Conservation (phyloP, 1,140 invertebrate genomes). For the Venustaconcha ellipsiformis region DNA sequence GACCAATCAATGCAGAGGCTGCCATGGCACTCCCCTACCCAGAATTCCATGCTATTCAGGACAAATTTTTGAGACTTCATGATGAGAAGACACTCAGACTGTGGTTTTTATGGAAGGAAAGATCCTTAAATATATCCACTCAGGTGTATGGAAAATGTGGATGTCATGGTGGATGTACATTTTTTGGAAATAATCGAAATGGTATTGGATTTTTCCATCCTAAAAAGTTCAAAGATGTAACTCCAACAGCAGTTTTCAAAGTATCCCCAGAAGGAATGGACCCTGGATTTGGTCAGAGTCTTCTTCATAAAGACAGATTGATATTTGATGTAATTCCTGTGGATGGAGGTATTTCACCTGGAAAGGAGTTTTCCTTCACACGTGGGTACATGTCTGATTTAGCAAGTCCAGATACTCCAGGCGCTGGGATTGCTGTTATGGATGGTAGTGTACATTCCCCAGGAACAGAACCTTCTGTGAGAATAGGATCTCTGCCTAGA, state of each 20-base stretch:
- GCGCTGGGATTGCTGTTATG: slow-evolving; percentile 41
- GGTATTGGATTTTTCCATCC: slow-evolving; percentile 90
- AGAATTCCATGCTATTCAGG: slow-evolving; percentile 65
- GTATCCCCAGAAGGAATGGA: slow-evolving; percentile 73
- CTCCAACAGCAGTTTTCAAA: slow-evolving; percentile 51
- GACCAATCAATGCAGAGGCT: slow-evolving; percentile 93
- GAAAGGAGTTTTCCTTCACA: slow-evolving; percentile 57
- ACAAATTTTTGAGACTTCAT: slow-evolving; percentile 84
- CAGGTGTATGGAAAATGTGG: slow-evolving; percentile 84
- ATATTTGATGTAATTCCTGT: slow-evolving; percentile 82
- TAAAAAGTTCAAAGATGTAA: slow-evolving; percentile 69
- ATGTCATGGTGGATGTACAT: slow-evolving; percentile 93
- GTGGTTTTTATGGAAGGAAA: slow-evolving; percentile 93
- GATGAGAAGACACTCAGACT: slow-evolving; percentile 89
- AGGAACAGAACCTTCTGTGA: not conserved
- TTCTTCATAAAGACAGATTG: slow-evolving; percentile 87
- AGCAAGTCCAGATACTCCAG: slow-evolving; percentile 56
- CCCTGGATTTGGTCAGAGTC: slow-evolving; percentile 92
- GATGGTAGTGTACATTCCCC: slow-evolving; percentile 26
- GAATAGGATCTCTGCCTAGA: not conserved
- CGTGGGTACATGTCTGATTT: slow-evolving; percentile 63
- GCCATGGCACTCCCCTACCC: slow-evolving; percentile 75
- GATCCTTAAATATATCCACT: slow-evolving; percentile 70
- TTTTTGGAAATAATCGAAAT: slow-evolving; percentile 87
- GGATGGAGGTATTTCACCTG: slow-evolving; percentile 36